Base-by-base conservation (phyloP, 2,113 vertebrate species). In the Hippocampus guttulatus region DNA sequence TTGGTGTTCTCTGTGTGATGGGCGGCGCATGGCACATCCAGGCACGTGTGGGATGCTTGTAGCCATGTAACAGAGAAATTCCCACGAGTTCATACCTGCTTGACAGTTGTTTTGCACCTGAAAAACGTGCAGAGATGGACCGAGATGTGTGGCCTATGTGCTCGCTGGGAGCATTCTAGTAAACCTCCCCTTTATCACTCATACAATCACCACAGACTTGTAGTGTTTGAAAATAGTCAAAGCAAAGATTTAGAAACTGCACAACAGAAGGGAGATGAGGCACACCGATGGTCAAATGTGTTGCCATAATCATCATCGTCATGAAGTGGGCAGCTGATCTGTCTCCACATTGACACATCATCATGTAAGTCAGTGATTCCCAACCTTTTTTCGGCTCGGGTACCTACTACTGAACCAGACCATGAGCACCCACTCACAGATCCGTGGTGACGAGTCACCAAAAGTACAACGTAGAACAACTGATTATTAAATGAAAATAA, bases 201-300 rank as follows among this genome's bases (percentile, higher is more conserved):
- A 71, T 71, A 72, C 67, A 62, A 76, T 76, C 63, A 62, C 71
- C n/a, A 67, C 73, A 84, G 76, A 80, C 14, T 71, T 79, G 74
- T 70, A 49, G 51, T 65, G 64, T 70, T 68, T 18, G 12, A 52
- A 40, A 78, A 71, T 65, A 69, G 62, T 64, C 68, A 70, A 55
- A 75, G 55, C 49, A 47, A 76, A 33, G 58, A 73, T 57, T 67
- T 69, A 69, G 80, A 80, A 79, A 65, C 63, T 77, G 67, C 58
- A 68, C 49, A 73, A 75, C 75, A 82, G 76, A 75, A 65, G 75
- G 82, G 64, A 77, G 69, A 78, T 66, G 69, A 75, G 63, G 62
- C 65, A 30, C 78, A 62, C 81, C 87, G 84, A 87, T 87, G 78
- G 81, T 72, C 81, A 27, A 54, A 77, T 73, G 77, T 78, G 76